A percentile compares a stretch with the other conserved stretches of the same genome.
These are phyloP conservation scores for Urocynchramus pylzowi DNA, from an alignment of 2,113 vertebrate genomes.

Conservation along the genomic window DNA sequence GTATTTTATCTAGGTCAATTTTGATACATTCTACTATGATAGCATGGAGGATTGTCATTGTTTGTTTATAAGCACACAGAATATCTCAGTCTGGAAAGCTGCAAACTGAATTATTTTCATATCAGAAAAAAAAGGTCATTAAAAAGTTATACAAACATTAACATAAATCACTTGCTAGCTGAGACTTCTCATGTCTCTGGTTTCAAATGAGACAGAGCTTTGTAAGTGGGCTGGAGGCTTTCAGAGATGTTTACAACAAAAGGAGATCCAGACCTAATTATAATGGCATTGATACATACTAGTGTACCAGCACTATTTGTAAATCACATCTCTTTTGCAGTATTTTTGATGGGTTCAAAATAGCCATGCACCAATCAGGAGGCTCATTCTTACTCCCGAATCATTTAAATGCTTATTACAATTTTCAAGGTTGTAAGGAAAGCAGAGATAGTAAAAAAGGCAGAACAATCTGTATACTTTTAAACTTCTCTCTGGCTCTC, in stretches of 20 bases:
- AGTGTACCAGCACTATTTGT: neutral
- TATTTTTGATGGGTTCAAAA: neutral
- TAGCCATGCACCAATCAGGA: neutral
- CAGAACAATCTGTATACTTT: neutral
- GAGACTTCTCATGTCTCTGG: neutral
- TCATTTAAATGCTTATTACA: neutral
- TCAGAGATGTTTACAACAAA: neutral
- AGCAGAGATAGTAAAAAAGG: neutral
- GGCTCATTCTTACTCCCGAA: neutral
- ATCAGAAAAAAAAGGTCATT: neutral
- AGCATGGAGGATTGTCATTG: neutral
- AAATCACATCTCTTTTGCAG: neutral
- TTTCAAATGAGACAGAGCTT: neutral
- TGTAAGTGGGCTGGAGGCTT: neutral
- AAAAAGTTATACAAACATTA: neutral
- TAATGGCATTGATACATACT: neutral
- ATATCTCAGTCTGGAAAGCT: neutral
- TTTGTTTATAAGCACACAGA: neutral
- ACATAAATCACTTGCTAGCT: neutral
- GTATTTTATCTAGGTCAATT: neutral
- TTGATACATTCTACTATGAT: neutral
- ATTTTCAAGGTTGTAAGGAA: neutral
- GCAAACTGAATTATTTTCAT: neutral
- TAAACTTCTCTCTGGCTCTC: neutral
- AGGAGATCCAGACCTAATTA: neutral